Conservation (phyloP, 2,888 invertebrate genomes). For the Muscina levida region DNA sequence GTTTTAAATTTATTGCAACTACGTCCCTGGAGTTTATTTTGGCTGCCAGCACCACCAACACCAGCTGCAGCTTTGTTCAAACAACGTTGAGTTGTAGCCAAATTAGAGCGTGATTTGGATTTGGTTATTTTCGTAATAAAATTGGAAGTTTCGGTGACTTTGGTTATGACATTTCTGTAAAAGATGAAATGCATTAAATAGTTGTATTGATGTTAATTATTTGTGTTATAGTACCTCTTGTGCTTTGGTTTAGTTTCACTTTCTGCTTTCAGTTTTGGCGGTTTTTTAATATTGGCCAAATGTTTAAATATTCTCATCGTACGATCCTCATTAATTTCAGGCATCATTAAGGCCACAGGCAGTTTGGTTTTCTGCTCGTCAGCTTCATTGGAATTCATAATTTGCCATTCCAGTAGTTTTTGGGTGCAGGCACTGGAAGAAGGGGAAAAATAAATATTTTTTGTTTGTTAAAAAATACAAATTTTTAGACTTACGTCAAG, state of each 20-base stretch:
- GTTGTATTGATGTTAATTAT: not conserved
- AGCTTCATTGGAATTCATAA: conserved; percentile 60
- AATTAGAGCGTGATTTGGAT: conserved; percentile 51
- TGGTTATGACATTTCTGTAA: conserved; percentile 71
- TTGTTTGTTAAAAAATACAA: no score
- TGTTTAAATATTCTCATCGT: conserved; percentile 63
- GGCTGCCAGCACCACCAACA: conserved; percentile 25
- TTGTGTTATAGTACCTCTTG: conserved; percentile 57
- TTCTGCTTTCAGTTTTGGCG: conserved; percentile 42
- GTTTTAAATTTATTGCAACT: conserved; percentile 81
- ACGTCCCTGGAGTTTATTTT: conserved; percentile 41
- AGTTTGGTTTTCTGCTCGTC: conserved; percentile 60
- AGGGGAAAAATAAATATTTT: no score
- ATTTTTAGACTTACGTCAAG: conserved; percentile 80
- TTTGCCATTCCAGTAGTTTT: conserved; percentile 81
- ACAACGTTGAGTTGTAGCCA: conserved; percentile 24
- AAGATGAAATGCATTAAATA: conserved; percentile 22
- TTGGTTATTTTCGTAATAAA: conserved; percentile 72
- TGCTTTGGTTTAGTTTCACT: conserved; percentile 45
- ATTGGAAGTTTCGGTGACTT: conserved; percentile 74
- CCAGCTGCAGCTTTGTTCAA: conserved; percentile 25
- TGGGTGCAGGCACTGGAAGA: conserved; percentile 84
- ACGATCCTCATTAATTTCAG: conserved; percentile 64
- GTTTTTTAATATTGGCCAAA: conserved; percentile 44
- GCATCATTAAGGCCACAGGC: conserved; percentile 44